Evolutionary conservation across 1,140 invertebrate species (phyloP), one percentile per base, ranked within the genome.

Genomic region (Pteromalus puparum): DNA sequence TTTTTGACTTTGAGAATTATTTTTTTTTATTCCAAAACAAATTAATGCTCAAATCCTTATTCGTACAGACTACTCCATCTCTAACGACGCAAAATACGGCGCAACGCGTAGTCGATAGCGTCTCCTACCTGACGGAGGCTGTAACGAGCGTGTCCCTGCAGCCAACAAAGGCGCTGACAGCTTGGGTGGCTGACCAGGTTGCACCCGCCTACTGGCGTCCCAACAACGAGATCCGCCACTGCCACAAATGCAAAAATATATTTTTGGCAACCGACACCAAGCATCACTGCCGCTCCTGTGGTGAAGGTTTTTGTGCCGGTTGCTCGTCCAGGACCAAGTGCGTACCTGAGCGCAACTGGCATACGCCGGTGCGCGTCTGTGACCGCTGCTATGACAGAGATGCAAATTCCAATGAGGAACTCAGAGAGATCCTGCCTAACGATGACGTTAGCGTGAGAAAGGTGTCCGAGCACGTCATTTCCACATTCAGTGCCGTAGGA

Each of bases 131-230:
- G 30, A 95, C 95, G 0, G 96, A 96, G 88, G 95, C 95, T 28
- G 95, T 97, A 12, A 92, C 94, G 4, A 96, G 92, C 88, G 95
- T 96, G 12, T 94, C 96, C 13, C 93, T 96, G 3, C 95, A 95
- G 83, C 97, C 97, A 18, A 95, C 96, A 1, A 96, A 95, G 89
- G 93, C 94, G 0, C 28, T 97, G 0, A 94, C 94, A 9, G 94
- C 96, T 83, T 97, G 96, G 96, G 94, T 97, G 2, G 95, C 97
- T 2, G 97, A 97, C 92, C 95, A 96, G 89, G 91, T 94, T 3
- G 96, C 96, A 21, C 97, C 97, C 1, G 94, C 94, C 28, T 97
- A 97, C 92, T 97, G 97, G 97, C 94, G 95, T 68, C 96, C 96
- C 12, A 97, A 98, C 91, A 92, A 95, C 85, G 95, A 97, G 89